phyloP scores from a whole-genome alignment of 1,140 invertebrate genomes.

The Amyelois transitella region DNA sequence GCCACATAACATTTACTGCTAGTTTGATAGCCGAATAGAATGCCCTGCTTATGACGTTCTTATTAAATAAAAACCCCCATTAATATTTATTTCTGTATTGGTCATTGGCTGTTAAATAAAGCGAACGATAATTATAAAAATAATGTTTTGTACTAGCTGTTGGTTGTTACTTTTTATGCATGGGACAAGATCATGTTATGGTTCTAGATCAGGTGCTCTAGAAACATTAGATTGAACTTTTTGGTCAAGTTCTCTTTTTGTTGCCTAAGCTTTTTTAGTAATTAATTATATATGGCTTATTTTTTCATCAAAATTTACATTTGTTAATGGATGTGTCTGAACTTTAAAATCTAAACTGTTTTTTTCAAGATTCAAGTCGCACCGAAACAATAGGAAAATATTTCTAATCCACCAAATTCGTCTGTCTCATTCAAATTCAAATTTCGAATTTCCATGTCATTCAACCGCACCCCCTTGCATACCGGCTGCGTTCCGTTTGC shows the following conservation, averaged over 20 bases:
- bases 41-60: background rate
- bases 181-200: too few relatives aligned
- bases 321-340: too few relatives aligned
- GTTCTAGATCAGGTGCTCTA: too few relatives aligned
- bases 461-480: conserved; percentile 2
- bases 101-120: background rate
- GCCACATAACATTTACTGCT: background rate
- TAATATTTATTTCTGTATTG: background rate
- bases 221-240: too few relatives aligned
- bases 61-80: conserved; percentile 2
- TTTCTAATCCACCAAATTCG: background rate
- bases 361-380: background rate
- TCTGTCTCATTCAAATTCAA: background rate
- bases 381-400: background rate
- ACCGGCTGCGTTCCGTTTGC: conserved; percentile 16
- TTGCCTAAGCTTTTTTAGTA: too few relatives aligned
- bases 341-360: too few relatives aligned
- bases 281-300: too few relatives aligned
- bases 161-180: too few relatives aligned
- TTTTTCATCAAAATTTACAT: too few relatives aligned
- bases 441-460: conserved; percentile 8
- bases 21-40: conserved; percentile 2
- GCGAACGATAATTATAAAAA: too few relatives aligned
- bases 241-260: too few relatives aligned
- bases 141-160: too few relatives aligned